phyloP scores from a whole-genome alignment of 2,888 invertebrate genomes.

The Pachydiplax longipennis region DNA sequence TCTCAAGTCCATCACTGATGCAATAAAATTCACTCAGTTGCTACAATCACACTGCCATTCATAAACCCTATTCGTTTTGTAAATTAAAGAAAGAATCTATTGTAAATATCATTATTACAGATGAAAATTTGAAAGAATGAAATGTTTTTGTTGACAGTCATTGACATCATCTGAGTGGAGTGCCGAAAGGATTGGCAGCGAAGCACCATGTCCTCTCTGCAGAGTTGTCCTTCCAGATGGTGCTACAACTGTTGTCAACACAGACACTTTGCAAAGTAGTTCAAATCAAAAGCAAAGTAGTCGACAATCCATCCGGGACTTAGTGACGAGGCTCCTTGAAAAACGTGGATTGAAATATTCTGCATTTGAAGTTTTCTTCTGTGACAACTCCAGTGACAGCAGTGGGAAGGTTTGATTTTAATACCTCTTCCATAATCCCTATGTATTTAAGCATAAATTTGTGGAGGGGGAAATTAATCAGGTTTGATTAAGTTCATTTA shows the following conservation, averaged over 20 bases:
- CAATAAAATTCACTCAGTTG: too few relatives aligned
- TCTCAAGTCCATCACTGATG: too few relatives aligned
- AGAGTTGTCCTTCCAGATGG: slow-evolving; percentile 89
- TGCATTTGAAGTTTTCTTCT: slow-evolving; percentile 79
- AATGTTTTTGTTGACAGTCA: slow-evolving; percentile 46
- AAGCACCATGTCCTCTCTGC: slow-evolving; percentile 65
- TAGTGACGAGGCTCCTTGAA: slow-evolving; percentile 83
- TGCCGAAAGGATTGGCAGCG: slow-evolving; percentile 49
- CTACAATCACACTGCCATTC: too few relatives aligned
- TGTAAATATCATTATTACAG: too few relatives aligned
- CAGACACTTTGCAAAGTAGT: slow-evolving; percentile 70
- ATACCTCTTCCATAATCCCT: neutral
- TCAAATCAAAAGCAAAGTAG: neutral
- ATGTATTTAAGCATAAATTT: neutral
- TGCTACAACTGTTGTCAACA: slow-evolving; percentile 90
- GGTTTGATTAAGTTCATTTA: too few relatives aligned
- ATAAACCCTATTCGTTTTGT: too few relatives aligned
- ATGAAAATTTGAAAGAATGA: too few relatives aligned
- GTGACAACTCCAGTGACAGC: neutral
- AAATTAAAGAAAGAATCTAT: too few relatives aligned
- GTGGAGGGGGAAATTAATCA: too few relatives aligned
- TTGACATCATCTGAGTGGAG: slow-evolving; percentile 50
- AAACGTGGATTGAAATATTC: slow-evolving; percentile 81
- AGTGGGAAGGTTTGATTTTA: neutral
- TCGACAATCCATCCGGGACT: slow-evolving; percentile 70